These are phyloP conservation scores for Clamator glandarius DNA, from an alignment of 2,797 vertebrate species.

Conservation along the genomic window DNA sequence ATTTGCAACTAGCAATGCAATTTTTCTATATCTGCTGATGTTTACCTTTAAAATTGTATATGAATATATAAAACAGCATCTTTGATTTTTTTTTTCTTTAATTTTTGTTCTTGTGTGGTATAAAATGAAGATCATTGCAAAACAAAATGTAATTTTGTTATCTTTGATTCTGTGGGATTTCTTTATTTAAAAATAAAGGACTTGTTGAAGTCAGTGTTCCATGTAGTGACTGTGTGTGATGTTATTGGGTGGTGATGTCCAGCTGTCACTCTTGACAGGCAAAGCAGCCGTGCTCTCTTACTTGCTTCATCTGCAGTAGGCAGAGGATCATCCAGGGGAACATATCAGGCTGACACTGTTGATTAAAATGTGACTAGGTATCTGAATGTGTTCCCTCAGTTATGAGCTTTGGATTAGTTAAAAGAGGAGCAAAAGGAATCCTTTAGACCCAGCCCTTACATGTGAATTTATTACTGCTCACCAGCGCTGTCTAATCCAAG, in stretches of 20 bases:
- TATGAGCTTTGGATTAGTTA: background rate
- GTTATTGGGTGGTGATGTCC: background rate
- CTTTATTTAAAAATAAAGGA: constrained; percentile 84
- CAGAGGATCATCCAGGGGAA: background rate
- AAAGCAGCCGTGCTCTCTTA: background rate
- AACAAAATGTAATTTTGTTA: constrained; percentile 83
- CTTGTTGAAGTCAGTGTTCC: constrained; percentile 52
- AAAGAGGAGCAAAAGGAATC: background rate
- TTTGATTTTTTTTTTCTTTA: constrained; percentile 66
- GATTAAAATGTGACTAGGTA: background rate
- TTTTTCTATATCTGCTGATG: constrained; percentile 81
- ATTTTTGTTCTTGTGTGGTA: constrained; percentile 72
- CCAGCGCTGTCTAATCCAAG: background rate
- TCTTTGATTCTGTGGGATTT: constrained; percentile 80
- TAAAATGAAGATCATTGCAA: constrained; percentile 72
- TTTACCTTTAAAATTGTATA: constrained; percentile 75
- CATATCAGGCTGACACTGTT: background rate
- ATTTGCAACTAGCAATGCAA: constrained; percentile 89
- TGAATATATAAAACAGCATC: constrained; percentile 55
- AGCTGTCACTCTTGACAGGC: background rate
- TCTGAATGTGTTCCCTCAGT: background rate
- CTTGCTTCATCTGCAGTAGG: background rate
- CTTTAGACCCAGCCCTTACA: background rate
- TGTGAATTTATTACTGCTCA: background rate
- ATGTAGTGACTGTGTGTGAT: background rate